Evolutionary conservation across 2,113 vertebrate species (phyloP).

Genomic region (Apaloderma vittatum): DNA sequence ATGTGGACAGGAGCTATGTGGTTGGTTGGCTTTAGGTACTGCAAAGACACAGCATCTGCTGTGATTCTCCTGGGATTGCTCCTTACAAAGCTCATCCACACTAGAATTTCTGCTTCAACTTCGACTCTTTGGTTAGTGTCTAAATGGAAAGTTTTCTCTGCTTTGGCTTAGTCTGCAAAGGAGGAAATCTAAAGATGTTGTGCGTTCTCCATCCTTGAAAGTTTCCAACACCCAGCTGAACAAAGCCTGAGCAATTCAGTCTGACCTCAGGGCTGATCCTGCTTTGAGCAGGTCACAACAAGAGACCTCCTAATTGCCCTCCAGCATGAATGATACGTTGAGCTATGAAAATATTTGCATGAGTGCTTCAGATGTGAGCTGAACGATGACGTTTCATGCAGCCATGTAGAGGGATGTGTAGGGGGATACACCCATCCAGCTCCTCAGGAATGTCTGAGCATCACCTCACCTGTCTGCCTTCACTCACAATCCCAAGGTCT

Average conservation of each 20-base stretch:
- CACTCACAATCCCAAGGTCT: not conserved
- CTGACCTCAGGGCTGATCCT: not conserved
- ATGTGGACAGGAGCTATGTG: not conserved
- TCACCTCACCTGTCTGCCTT: not conserved
- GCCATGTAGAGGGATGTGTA: not conserved
- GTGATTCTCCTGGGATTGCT: not conserved
- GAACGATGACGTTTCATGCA: not conserved
- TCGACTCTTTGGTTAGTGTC: not conserved
- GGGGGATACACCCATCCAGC: not conserved
- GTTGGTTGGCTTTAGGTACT: not conserved
- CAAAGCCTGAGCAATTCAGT: not conserved
- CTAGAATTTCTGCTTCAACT: not conserved
- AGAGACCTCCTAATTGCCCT: not conserved
- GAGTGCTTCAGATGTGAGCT: not conserved
- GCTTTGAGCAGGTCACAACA: not conserved
- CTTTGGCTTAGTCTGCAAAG: not conserved
- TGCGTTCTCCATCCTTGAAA: not conserved
- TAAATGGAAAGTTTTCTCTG: not conserved
- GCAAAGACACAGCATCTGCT: accelerated
- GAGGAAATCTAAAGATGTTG: not conserved
- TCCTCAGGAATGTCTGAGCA: not conserved
- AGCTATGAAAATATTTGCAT: not conserved
- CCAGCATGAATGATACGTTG: not conserved
- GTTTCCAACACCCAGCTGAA: not conserved
- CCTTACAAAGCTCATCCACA: not conserved